These are phyloP conservation scores for Gila orcuttii DNA, from an alignment of 2,113 vertebrate species.

Conservation along the genomic window DNA sequence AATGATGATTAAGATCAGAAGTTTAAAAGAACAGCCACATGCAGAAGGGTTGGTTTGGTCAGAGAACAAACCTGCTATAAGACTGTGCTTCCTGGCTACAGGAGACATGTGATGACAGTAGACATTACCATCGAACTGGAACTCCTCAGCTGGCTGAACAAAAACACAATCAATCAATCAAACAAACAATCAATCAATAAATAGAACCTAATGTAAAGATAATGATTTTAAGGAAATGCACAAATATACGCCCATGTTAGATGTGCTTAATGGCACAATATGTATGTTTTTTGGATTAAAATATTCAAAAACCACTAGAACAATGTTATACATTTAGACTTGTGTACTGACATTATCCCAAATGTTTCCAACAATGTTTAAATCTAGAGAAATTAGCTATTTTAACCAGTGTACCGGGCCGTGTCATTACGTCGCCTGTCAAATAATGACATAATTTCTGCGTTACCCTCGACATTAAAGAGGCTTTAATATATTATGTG, in stretches of 20 bases:
- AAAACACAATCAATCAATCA: constrained; percentile 53
- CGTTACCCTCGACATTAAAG: no score
- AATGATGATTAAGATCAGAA: not conserved
- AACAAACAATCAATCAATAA: constrained; percentile 5
- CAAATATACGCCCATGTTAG: not conserved
- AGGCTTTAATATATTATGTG: no score
- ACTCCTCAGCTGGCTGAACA: constrained; percentile 85
- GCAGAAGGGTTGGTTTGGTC: not conserved
- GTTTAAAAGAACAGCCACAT: not conserved
- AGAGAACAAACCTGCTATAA: constrained; percentile 87
- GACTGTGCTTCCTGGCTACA: constrained; percentile 89
- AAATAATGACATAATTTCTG: no score
- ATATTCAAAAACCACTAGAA: no score
- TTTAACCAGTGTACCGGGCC: no score
- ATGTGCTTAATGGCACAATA: no score
- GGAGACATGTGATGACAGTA: constrained; percentile 97
- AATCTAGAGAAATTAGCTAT: no score
- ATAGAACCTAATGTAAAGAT: not conserved
- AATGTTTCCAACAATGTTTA: no score
- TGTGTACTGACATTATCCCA: no score
- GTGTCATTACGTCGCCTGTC: no score
- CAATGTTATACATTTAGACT: no score
- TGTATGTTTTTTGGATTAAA: no score
- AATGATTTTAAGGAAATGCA: not conserved
- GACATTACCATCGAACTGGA: constrained; percentile 90